These are phyloP conservation scores for Xenopus petersii DNA, from an alignment of 2,797 vertebrate species.

Conservation along the genomic window DNA sequence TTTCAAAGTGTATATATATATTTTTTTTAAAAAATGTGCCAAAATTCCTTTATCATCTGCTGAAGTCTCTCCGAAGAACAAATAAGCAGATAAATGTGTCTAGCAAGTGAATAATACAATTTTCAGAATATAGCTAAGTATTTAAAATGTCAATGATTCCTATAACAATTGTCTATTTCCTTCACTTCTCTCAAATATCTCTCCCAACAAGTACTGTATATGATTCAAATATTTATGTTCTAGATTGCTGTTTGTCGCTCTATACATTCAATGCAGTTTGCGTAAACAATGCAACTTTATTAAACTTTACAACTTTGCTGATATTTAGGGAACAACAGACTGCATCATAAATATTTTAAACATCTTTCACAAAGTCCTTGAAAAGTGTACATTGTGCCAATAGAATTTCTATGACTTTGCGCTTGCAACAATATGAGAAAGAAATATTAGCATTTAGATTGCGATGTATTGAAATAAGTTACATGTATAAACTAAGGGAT, in stretches of 20 bases:
- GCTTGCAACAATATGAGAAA: constrained; percentile 30
- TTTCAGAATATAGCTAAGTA: too few relatives aligned
- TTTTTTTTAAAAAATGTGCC: too few relatives aligned
- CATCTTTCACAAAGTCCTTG: constrained; percentile 18
- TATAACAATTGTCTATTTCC: too few relatives aligned
- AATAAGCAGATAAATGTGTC: too few relatives aligned
- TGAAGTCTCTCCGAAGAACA: too few relatives aligned
- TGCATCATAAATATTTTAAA: constrained; percentile 35
- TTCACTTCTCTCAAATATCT: too few relatives aligned
- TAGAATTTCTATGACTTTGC: constrained; percentile 34
- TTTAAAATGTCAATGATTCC: too few relatives aligned
- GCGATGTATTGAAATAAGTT: constrained; percentile 38
- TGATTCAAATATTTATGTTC: too few relatives aligned
- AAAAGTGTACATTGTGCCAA: constrained; percentile 8
- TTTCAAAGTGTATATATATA: too few relatives aligned
- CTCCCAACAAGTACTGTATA: neutral
- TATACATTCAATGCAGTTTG: neutral
- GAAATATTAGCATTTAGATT: constrained; percentile 48
- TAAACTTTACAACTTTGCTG: constrained; percentile 2
- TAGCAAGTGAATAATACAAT: too few relatives aligned
- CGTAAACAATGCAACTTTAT: neutral
- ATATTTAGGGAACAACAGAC: neutral
- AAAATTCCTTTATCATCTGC: too few relatives aligned
- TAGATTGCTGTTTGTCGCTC: too few relatives aligned
- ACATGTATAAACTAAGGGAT: constrained; percentile 36